Conservation (phyloP, 2,113 vertebrate species). For the Spheniscus mendiculus region DNA sequence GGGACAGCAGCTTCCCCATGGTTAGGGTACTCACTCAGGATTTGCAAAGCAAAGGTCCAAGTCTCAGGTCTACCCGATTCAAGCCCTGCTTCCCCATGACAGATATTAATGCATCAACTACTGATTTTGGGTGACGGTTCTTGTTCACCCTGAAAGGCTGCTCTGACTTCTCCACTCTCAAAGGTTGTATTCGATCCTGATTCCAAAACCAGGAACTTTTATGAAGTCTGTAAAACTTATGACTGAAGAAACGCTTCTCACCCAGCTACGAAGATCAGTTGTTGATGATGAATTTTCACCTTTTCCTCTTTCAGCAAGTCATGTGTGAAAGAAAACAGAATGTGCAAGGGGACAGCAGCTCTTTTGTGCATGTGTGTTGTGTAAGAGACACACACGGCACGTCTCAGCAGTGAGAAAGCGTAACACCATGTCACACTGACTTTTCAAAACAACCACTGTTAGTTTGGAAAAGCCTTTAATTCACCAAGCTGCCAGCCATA, state of each 20-base stretch:
- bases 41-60: neutral
- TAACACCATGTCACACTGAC: neutral
- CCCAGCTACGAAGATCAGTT: neutral
- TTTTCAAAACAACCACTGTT: neutral
- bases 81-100: neutral
- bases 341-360: neutral
- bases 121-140: neutral
- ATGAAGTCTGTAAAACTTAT: neutral
- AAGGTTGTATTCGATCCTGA: rapidly evolving
- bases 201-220: neutral
- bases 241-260: neutral
- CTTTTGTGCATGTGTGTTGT: rapidly evolving
- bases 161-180: neutral
- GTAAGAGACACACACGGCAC: neutral
- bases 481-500: neutral
- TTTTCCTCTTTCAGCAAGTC: neutral
- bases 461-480: neutral
- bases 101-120: neutral
- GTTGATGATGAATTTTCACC: neutral
- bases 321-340: constrained; percentile 4
- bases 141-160: neutral
- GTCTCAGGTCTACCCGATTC: neutral
- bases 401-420: neutral
- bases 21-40: neutral
- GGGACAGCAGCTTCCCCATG: neutral